Conservation (phyloP, 64 coral and sea anemone genomes). For the Montipora capricornis region DNA sequence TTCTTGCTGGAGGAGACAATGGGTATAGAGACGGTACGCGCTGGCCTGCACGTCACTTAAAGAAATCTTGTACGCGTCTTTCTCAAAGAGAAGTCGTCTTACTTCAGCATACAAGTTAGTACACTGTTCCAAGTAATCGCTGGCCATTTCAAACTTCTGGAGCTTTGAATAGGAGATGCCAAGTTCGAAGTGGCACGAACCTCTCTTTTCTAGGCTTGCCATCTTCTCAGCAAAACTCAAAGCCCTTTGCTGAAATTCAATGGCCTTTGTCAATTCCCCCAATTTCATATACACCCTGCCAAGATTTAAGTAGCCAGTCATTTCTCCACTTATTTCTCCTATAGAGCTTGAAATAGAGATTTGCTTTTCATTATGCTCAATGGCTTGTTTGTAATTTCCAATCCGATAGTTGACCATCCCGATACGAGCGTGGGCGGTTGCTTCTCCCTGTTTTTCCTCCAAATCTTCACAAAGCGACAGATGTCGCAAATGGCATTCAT, state of each 20-base stretch:
- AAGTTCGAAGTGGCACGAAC: conserved; percentile 12
- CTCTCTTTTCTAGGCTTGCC: conserved; percentile 17
- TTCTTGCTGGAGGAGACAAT: conserved; percentile 27
- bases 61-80: conserved; percentile 19
- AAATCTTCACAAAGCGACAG: conserved; percentile 30
- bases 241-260: conserved; percentile 34
- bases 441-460: conserved; percentile 47
- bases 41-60: conserved; percentile 28
- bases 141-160: conserved; percentile 3
- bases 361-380: conserved; percentile 34
- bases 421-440: conserved; percentile 21
- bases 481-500: conserved; percentile 30
- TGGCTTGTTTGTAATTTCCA: conserved; percentile 18
- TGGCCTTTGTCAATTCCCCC: neutral
- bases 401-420: conserved; percentile 41
- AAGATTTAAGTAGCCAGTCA: conserved; percentile 18
- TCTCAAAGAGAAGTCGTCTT: conserved; percentile 34
- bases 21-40: conserved; percentile 33
- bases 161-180: conserved; percentile 22
- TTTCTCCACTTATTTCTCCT: conserved; percentile 33
- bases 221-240: conserved; percentile 26
- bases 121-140: conserved; percentile 18
- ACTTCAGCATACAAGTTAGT: conserved; percentile 13
- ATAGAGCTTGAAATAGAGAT: conserved; percentile 40
- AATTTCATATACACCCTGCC: conserved; percentile 2